Evolutionary conservation across 1,140 invertebrate species (phyloP), one percentile per base, ranked within the genome.

Genomic region (Andrena cerasifolii): DNA sequence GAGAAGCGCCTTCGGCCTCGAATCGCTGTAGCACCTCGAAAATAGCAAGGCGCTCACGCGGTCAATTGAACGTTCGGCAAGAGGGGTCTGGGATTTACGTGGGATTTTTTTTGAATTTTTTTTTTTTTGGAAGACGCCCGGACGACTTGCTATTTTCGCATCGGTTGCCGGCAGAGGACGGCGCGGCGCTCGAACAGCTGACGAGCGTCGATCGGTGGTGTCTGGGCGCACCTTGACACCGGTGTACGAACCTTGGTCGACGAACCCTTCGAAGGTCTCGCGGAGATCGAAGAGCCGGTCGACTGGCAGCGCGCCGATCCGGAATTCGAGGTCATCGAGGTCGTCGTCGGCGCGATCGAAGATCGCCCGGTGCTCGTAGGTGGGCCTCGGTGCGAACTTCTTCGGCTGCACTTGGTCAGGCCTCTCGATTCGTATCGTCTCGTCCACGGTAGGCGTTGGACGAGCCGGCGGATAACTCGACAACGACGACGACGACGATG

Each of bases 211-310:
- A 63, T 53, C 40, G 73, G 33, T 56, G 72, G 72, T 67, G 73
- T 58, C 73, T 47, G 63, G 28, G 62, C 49, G 63, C 53, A 68
- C 40, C 70, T 31, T 54, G 36, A 65, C 31, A 51, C 59, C 79
- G 54, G 26, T 74, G 87, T 91, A 92, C 91, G 91, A 92, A 92
- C 92, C 92, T 92, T 91, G 90, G 82, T 91, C 92, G 84, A 91
- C 89, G 87, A 91, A 93, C 82, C 89, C 92, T 76, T 92, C 87
- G 85, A 91, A 92, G 83, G 89, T 87, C 82, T 92, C 89, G 77
- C 87, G 88, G 62, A 90, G 87, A 80, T 91, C 88, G 87, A 89
- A 90, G 86, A 92, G 87, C 80, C 90, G 89, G 87, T 93, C 92
- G 86, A 92, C 86, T 70, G 92, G 92, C 76, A 90, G 82, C 77